Evolutionary conservation across 1,140 invertebrate genomes (phyloP), one percentile per base, ranked within the genome.

Genomic region (Drosophila pectinifera): DNA sequence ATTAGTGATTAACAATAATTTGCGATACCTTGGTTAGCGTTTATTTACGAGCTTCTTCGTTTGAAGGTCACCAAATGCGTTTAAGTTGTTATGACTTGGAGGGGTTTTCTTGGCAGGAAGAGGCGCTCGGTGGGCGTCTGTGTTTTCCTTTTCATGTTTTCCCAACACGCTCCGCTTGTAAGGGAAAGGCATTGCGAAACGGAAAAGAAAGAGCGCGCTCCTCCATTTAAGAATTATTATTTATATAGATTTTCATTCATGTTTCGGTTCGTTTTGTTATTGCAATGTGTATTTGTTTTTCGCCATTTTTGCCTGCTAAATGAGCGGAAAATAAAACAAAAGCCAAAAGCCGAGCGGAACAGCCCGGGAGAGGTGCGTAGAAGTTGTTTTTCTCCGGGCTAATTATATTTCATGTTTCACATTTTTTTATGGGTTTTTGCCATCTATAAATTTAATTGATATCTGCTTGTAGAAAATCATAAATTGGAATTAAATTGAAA

Each of bases 221-320:
- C 7, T n/a, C 45, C 61, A 48, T 61, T 61, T 70, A 72, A 79
- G 63, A 73, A 68, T 74, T 78, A 80, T 89, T 84, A 89, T 88
- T 88, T 88, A 88, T 88, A 53, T 68, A 80, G 86, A 77, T 80
- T 74, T 88, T 80, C 85, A 89, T 88, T 88, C 84, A 88, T 88
- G 67, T 85, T 85, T 85, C 41, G 42, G 55, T 65, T 76, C 43
- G 56, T 80, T 80, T 62, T 82, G 39, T 81, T 65, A 48, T 73
- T 54, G 43, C 53, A 63, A 57, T 43, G 68, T 53, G 11, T 49
- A 45, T 54, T 34, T 49, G 42, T 39, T 78, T 59, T 63, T 63
- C 38, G 48, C 14, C 59, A 49, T 55, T 45, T 72, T 46, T 55
- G 39, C 24, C 34, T 26, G 51, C 58, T 18, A 62, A 62, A 55